These are phyloP conservation scores for Sebastes matsubarae DNA, from an alignment of 2,797 vertebrate species.

Conservation along the genomic window DNA sequence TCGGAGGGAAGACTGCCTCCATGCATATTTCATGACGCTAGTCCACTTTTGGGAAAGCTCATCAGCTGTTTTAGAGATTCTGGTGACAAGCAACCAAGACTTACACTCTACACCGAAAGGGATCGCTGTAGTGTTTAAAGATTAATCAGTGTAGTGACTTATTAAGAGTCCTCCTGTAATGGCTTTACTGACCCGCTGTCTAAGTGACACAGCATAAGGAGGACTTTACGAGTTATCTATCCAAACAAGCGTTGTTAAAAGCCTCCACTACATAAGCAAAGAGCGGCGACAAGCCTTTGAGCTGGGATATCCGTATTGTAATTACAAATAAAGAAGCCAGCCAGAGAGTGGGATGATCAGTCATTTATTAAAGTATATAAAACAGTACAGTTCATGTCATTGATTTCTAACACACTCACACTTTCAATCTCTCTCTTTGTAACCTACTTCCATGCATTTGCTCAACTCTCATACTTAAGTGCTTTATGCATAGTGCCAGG, in stretches of 20 bases:
- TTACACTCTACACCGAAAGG: background rate
- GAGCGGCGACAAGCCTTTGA: background rate
- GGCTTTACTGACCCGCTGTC: background rate
- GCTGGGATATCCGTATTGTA: background rate
- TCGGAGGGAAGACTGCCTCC: constrained; percentile 7
- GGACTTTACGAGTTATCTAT: background rate
- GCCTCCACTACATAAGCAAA: background rate
- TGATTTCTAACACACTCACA: constrained; percentile 35
- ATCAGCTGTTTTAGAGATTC: constrained; percentile 14
- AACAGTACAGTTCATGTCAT: constrained; percentile 35
- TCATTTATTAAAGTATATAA: constrained; percentile 68
- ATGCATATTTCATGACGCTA: constrained; percentile 62
- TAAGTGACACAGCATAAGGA: constrained; percentile 9
- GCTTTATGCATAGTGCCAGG: constrained; percentile 27
- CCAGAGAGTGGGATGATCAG: constrained; percentile 20
- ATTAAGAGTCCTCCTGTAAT: constrained; percentile 12
- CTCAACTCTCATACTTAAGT: constrained; percentile 37
- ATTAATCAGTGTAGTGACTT: constrained; percentile 15
- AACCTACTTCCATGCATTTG: constrained; percentile 12
- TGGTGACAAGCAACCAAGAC: constrained; percentile 15
- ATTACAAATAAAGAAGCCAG: constrained; percentile 8
- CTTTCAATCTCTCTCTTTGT: background rate
- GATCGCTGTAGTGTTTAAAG: constrained; percentile 32
- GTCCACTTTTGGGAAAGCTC: constrained; percentile 36
- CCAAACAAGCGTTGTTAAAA: constrained; percentile 5